These are phyloP conservation scores for Gallinago media DNA, from an alignment of 2,113 vertebrate species.

Conservation along the genomic window DNA sequence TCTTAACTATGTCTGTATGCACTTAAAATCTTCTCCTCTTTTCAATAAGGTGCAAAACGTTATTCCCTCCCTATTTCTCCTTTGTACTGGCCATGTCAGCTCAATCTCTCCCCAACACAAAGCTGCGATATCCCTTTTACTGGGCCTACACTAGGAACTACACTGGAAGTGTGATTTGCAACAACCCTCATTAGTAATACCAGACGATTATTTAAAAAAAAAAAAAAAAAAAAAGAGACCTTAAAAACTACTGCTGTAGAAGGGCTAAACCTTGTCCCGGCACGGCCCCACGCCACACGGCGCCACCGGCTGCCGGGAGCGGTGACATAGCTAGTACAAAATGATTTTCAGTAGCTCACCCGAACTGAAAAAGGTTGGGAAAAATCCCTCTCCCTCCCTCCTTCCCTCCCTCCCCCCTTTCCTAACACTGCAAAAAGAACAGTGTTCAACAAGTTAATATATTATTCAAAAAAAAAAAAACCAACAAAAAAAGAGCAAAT, in stretches of 20 bases:
- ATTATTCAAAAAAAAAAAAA: background rate
- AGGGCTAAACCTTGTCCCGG: constrained; percentile 1
- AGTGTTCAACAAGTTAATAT: constrained; percentile 57
- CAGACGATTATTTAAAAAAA: background rate
- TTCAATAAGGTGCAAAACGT: constrained; percentile 92
- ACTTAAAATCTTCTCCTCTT: constrained; percentile 85
- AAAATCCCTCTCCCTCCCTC: background rate
- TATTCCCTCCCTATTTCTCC: constrained; percentile 84
- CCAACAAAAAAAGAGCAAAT: constrained; percentile 6
- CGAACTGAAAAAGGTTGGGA: constrained; percentile 58
- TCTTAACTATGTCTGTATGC: constrained; percentile 89
- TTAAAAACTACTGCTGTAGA: constrained; percentile 30
- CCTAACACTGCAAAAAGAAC: constrained; percentile 6
- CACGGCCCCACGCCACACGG: background rate
- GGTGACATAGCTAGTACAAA: constrained; percentile 68
- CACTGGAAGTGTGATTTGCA: constrained; percentile 69
- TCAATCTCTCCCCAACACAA: constrained; percentile 74
- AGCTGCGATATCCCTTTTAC: constrained; percentile 75
- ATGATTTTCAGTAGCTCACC: constrained; percentile 62
- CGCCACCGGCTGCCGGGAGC: constrained; percentile 25
- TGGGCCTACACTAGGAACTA: constrained; percentile 69
- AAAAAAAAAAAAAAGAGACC: background rate
- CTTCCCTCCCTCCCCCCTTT: background rate
- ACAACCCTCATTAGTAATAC: constrained; percentile 12
- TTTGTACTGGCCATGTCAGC: constrained; percentile 83